A percentile compares a stretch with the other conserved stretches of the same genome.
Conservation (phyloP, 2,113 vertebrate species). For the Brachypteracias leptosomus region DNA sequence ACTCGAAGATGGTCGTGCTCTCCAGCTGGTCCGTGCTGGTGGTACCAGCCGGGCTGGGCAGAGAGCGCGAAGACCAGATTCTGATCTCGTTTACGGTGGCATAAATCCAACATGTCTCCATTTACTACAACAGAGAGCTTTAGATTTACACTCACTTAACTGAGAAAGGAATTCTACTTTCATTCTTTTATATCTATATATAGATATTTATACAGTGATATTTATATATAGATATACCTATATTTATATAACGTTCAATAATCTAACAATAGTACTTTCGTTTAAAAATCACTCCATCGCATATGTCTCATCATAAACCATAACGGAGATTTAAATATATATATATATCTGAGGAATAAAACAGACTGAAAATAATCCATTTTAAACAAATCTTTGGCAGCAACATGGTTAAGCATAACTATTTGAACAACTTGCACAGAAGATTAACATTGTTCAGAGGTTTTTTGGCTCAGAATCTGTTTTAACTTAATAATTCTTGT, state of each 20-base stretch:
- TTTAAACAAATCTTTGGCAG: conserved; percentile 79
- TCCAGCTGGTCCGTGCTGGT: neutral
- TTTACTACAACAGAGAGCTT: neutral
- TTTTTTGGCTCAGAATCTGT: conserved; percentile 80
- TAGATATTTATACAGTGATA: conserved; percentile 59
- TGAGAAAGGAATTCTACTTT: conserved; percentile 11
- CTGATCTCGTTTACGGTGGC: neutral
- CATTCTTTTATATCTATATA: conserved; percentile 63
- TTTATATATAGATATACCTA: conserved; percentile 69
- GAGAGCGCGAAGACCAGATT: neutral
- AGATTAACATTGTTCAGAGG: conserved; percentile 84
- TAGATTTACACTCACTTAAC: neutral
- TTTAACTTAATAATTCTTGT: conserved; percentile 84
- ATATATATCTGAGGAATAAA: conserved; percentile 44
- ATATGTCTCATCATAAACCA: conserved; percentile 34
- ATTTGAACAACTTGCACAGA: conserved; percentile 74
- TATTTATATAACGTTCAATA: conserved; percentile 55
- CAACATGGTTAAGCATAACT: conserved; percentile 75
- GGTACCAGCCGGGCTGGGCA: neutral
- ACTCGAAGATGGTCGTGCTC: neutral
- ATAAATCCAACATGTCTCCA: neutral
- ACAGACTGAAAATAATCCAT: conserved; percentile 63
- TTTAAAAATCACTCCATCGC: conserved; percentile 44
- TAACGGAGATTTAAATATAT: conserved; percentile 64
- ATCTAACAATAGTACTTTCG: conserved; percentile 57